Conservation (phyloP, 2,888 invertebrate species). For the Morinoia aosen region DNA sequence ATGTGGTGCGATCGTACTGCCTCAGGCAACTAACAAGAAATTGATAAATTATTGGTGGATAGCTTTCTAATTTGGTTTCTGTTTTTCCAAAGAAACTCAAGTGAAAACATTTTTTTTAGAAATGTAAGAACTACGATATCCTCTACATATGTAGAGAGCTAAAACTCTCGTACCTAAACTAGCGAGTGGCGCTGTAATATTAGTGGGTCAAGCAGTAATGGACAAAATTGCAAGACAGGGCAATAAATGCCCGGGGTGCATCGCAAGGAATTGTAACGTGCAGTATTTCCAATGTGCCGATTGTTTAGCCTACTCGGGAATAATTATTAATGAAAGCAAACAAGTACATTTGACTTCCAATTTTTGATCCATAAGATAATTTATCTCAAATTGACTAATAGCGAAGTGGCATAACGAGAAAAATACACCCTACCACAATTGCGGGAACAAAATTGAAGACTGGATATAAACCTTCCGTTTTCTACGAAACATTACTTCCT, state of each 20-base stretch:
- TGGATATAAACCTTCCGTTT: background rate
- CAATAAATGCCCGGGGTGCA: background rate
- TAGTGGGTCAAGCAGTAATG: background rate
- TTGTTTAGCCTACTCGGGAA: background rate
- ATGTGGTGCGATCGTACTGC: background rate
- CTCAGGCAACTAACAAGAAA: background rate
- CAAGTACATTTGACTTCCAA: background rate
- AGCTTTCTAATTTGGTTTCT: background rate
- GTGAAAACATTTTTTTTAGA: background rate
- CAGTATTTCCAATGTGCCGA: background rate
- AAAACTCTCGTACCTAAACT: too few relatives aligned
- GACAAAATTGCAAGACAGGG: background rate
- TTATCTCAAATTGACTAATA: background rate
- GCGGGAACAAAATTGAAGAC: background rate
- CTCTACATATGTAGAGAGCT: background rate
- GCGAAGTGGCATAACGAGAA: background rate
- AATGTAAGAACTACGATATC: background rate
- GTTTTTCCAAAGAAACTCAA: background rate
- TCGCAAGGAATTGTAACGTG: background rate
- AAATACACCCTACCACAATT: background rate
- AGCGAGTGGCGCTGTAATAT: too few relatives aligned
- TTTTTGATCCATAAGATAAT: background rate
- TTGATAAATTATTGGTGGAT: background rate
- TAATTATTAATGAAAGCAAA: background rate
- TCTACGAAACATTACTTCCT: background rate